phyloP scores from a whole-genome alignment of 2,797 vertebrate species.

The Mionectes olivaceus region DNA sequence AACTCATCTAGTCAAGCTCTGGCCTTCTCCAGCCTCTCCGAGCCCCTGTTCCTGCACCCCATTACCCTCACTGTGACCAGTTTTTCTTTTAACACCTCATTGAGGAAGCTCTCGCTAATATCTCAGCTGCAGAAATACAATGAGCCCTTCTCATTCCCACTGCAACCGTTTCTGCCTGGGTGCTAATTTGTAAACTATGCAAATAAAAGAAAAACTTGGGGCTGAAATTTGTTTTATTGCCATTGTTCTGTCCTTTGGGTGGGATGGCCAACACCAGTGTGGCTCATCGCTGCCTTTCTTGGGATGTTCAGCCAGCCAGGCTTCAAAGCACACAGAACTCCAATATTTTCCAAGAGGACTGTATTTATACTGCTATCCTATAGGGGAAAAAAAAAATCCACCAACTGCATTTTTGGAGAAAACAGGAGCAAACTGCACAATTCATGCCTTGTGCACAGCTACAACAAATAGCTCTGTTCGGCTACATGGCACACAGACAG shows the following conservation, averaged over 20 bases:
- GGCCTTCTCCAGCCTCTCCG: not conserved
- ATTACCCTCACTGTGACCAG: not conserved
- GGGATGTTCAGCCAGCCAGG: accelerated
- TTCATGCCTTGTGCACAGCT: not conserved
- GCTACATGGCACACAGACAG: accelerated
- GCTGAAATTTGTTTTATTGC: not conserved
- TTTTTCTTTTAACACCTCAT: not conserved
- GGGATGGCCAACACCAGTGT: accelerated
- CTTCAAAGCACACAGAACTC: accelerated
- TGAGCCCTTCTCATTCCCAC: not conserved
- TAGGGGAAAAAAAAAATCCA: not conserved
- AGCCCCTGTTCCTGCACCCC: not conserved
- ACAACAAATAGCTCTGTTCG: accelerated
- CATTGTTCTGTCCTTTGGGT: not conserved
- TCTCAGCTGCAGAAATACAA: not conserved
- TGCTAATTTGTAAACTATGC: not conserved
- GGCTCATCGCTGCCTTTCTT: not conserved
- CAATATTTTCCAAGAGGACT: not conserved
- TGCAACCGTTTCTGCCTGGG: not conserved
- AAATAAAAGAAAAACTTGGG: not conserved
- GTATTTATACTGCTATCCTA: not conserved
- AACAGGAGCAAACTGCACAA: not conserved
- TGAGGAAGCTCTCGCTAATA: not conserved
- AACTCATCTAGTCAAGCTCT: not conserved
- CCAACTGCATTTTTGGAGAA: not conserved